phyloP scores from a whole-genome alignment of 2,888 invertebrate genomes.

The Nasonia oneida region DNA sequence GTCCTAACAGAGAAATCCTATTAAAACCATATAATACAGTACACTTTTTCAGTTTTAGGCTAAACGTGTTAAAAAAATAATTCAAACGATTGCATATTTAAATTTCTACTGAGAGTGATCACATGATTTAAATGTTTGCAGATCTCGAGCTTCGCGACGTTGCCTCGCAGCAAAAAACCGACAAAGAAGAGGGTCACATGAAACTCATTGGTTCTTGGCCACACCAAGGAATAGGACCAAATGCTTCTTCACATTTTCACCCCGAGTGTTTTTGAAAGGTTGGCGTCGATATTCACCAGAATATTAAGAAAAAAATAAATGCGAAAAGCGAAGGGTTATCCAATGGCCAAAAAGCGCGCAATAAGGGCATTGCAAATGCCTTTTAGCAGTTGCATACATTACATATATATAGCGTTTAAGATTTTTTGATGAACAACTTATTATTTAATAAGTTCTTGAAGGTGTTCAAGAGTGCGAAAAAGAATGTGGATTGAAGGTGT shows the following conservation, averaged over 20 bases:
- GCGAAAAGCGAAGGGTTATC: conserved; percentile 22
- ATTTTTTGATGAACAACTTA: conserved; percentile 27
- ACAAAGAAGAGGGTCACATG: conserved; percentile 84
- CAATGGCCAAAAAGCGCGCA: conserved; percentile 41
- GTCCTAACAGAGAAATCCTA: conserved; percentile 38
- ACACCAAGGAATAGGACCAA: conserved; percentile 73
- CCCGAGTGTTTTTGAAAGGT: conserved; percentile 8
- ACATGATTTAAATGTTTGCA: conserved; percentile 78
- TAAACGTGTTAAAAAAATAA: conserved; percentile 33
- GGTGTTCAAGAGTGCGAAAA: conserved; percentile 18
- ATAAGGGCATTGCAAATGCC: conserved; percentile 36
- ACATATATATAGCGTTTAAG: conserved; percentile 6
- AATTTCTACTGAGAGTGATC: background rate
- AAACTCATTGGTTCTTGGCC: conserved; percentile 68
- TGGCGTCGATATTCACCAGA: background rate
- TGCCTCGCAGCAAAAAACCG: conserved; percentile 87
- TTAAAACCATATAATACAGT: conserved; percentile 15
- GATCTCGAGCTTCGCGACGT: conserved; percentile 86
- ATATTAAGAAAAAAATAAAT: background rate
- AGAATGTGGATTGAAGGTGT: background rate
- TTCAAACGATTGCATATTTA: conserved; percentile 32
- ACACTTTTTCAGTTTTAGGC: conserved; percentile 22
- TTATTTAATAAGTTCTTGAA: conserved; percentile 19
- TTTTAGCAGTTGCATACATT: conserved; percentile 28
- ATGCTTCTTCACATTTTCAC: conserved; percentile 22